A percentile compares a stretch with the other conserved stretches of the same genome.
These are phyloP conservation scores for Tinamus guttatus DNA, from an alignment of 2,113 vertebrate genomes.

Conservation along the genomic window DNA sequence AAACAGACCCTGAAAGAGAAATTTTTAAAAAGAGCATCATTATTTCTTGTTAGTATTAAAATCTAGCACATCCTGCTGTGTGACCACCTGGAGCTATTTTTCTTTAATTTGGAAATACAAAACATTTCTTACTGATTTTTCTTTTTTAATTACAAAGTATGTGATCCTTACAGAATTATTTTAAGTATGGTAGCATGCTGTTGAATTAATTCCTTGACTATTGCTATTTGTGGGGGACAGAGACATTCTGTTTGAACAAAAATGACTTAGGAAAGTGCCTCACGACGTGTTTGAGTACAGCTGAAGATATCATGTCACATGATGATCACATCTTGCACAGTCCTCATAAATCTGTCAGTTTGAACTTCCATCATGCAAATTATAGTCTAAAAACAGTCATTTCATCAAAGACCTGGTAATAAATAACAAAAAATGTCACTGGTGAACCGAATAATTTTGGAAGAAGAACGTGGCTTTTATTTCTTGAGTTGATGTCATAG, in stretches of 20 bases:
- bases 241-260: background rate
- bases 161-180: background rate
- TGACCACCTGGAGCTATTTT: background rate
- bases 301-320: background rate
- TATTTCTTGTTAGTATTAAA: background rate
- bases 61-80: background rate
- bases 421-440: background rate
- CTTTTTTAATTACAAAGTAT: background rate
- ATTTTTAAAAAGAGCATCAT: background rate
- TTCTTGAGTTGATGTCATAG: background rate
- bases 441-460: constrained; percentile 17
- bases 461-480: background rate
- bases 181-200: background rate
- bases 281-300: background rate
- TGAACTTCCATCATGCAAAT: background rate
- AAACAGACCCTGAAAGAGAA: background rate
- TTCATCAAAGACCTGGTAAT: background rate
- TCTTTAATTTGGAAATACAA: background rate
- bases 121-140: background rate
- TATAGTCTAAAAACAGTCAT: background rate
- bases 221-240: accelerated
- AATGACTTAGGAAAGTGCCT: background rate
- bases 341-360: background rate
- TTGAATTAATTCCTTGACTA: background rate
- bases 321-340: background rate